A percentile compares a stretch with the other conserved stretches of the same genome.
Conservation (phyloP, 2,797 vertebrate species). For the Aratinga solstitialis region DNA sequence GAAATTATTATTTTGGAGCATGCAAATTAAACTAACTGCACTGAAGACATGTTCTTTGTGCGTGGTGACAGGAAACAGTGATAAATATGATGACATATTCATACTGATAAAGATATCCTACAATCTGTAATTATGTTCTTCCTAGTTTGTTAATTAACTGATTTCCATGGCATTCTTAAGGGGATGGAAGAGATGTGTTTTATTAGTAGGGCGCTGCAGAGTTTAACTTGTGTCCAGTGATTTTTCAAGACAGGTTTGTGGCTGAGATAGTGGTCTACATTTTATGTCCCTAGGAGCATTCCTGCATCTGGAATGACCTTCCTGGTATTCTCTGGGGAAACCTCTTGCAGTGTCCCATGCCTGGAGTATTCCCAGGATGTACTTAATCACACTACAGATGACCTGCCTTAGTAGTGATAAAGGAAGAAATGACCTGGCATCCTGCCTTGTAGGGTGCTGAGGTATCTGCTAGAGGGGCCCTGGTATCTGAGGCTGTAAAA, state of each 20-base stretch:
- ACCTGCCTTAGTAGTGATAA: not conserved
- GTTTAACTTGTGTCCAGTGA: not conserved
- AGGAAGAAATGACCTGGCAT: not conserved
- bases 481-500: not conserved
- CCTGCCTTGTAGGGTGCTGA: not conserved
- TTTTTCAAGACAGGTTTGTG: not conserved
- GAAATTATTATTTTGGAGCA: constrained; percentile 24
- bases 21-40: not conserved
- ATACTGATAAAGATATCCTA: not conserved
- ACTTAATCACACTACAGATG: not conserved
- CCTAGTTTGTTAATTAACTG: not conserved
- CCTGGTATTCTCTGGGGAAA: not conserved
- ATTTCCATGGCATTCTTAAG: not conserved
- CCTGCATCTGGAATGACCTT: not conserved
- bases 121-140: not conserved
- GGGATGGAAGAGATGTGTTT: not conserved
- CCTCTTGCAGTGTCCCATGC: not conserved
- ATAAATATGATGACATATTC: not conserved
- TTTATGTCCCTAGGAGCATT: not conserved
- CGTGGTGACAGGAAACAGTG: constrained; percentile 11
- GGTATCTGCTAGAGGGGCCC: not conserved
- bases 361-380: not conserved
- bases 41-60: not conserved
- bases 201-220: not conserved
- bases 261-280: not conserved